Evolutionary conservation across 2,113 vertebrate genomes (phyloP), one percentile per base, ranked within the genome.

Genomic region (Hystrix brachyura): DNA sequence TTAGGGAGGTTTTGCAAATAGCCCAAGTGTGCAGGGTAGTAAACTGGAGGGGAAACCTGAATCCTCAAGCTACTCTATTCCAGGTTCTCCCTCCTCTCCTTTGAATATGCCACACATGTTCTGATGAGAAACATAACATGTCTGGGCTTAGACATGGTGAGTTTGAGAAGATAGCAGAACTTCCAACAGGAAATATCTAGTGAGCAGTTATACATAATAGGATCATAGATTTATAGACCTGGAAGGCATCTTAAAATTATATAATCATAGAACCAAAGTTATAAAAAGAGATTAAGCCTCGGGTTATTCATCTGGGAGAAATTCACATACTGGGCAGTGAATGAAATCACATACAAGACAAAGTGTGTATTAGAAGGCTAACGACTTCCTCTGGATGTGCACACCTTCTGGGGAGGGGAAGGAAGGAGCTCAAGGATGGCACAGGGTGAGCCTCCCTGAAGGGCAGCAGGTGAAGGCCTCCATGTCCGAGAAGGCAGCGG

Each of bases 211-310:
- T 38, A 57, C 17, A 51, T 94, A 94, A 95, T 51, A 85, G 80
- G 79, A 72, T 94, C 79, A 80, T 8, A 92, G 92, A 89, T 93
- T 91, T 97, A 97, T 17, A 92, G 90, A 84, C 67, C 92, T 90
- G 23, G 48, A 84, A 94, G 84, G 46, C 91, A 93, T 79, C 76
- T 97, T 96, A 46, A 94, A 90, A 94, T 95, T 79, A 91, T 59
- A 91, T 76, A 96, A 95, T 92, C 76, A 55, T 53, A 74, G 46
- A 82, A 78, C 18, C 53, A 85, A 93, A 92, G 85, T 95, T 93
- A 82, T 80, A 90, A 74, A 95, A 94, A 80, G 65, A 96, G 43
- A 93, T 93, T 82, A 91, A 82, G 89, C 67, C 64, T 34, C 6
- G 51, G 48, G 51, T 87, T 93, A 82, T 67, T 34, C 51, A 80